Evolutionary conservation across 2,888 invertebrate genomes (phyloP).

Genomic region (Endomychus coccineus): DNA sequence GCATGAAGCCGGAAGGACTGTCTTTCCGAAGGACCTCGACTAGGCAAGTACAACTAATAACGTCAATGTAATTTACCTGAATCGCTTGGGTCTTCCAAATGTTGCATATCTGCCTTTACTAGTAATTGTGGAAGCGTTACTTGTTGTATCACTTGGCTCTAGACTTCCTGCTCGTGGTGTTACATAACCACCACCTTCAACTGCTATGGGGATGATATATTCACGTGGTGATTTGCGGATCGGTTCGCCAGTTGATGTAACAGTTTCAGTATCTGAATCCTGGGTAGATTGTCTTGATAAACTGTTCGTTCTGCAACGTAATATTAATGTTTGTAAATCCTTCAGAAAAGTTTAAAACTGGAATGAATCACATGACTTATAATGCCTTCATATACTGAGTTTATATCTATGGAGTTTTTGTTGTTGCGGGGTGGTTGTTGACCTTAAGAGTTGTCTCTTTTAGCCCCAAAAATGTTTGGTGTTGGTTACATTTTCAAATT

Average conservation of each 20-base stretch:
- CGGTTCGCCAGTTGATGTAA: conserved; percentile 55
- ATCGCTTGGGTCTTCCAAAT: conserved; percentile 54
- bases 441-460: too few relatives aligned
- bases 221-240: conserved; percentile 84
- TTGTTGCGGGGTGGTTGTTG: too few relatives aligned
- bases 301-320: conserved; percentile 38
- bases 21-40: too few relatives aligned
- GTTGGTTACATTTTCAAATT: too few relatives aligned
- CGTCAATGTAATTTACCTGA: conserved; percentile 60
- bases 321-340: too few relatives aligned
- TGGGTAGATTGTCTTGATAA: conserved; percentile 59
- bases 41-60: too few relatives aligned
- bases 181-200: conserved; percentile 82
- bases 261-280: conserved; percentile 64
- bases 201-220: conserved; percentile 88
- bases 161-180: conserved; percentile 69
- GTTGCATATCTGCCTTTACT: conserved; percentile 41
- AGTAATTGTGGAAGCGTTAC: conserved; percentile 50
- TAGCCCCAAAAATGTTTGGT: too few relatives aligned
- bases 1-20: too few relatives aligned
- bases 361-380: too few relatives aligned
- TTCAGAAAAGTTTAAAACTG: too few relatives aligned
- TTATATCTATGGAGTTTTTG: conserved; percentile 1
- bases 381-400: too few relatives aligned
- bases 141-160: conserved; percentile 61